These are phyloP conservation scores for Terrapene triunguis DNA, from an alignment of 2,113 vertebrate species.

Conservation along the genomic window DNA sequence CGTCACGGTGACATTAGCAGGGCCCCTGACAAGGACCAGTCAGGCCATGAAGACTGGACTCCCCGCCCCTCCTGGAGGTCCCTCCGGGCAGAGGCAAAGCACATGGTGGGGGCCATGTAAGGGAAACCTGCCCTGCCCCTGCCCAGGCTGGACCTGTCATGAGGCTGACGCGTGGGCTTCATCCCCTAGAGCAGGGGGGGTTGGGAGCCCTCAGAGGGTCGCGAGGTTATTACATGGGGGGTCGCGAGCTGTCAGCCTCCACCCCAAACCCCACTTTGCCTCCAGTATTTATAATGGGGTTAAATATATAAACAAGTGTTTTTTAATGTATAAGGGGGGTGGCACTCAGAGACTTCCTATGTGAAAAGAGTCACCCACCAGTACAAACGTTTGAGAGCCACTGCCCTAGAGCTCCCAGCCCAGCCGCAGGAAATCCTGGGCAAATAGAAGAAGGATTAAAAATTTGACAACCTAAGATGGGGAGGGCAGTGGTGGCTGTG, in stretches of 20 bases:
- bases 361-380: too few relatives aligned
- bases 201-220: too few relatives aligned
- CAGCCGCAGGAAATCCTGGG: accelerated
- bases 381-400: too few relatives aligned
- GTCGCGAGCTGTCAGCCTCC: too few relatives aligned
- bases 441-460: neutral
- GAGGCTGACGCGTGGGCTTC: accelerated
- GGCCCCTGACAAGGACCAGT: neutral
- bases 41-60: neutral
- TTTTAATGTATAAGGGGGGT: too few relatives aligned
- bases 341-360: too few relatives aligned
- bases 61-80: neutral
- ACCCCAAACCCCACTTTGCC: too few relatives aligned
- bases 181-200: neutral
- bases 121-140: neutral
- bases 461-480: accelerated
- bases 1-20: neutral
- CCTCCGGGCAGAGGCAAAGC: neutral
- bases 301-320: too few relatives aligned
- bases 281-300: too few relatives aligned
- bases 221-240: too few relatives aligned
- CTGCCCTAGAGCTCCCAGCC: neutral
- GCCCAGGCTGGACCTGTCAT: neutral
- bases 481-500: accelerated
- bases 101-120: neutral